Percentiles rank a stretch among this genome's conserved stretches.
These are phyloP conservation scores for Chironomus striatipennis DNA, from an alignment of 1,140 invertebrate species.

Conservation along the genomic window DNA sequence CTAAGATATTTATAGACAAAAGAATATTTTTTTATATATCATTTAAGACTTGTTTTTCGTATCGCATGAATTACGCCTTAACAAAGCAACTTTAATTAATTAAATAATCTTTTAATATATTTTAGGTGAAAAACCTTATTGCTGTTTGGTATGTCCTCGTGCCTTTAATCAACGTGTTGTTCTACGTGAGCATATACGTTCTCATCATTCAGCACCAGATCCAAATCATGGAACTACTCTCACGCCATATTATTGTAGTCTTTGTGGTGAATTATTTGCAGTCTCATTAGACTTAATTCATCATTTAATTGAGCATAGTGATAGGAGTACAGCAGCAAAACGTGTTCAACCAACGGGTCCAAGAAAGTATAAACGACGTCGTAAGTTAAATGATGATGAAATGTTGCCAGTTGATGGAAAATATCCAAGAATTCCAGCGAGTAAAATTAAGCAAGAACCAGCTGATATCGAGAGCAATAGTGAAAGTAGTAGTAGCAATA, in stretches of 20 bases:
- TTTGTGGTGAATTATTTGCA: constrained; percentile 57
- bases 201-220: constrained; percentile 71
- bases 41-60: no score
- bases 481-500: no score
- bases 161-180: constrained; percentile 79
- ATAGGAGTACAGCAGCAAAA: constrained; percentile 69
- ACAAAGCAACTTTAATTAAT: no score
- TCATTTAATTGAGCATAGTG: constrained; percentile 72
- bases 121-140: constrained; percentile 82
- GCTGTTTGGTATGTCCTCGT: constrained; percentile 85
- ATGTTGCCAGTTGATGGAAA: constrained; percentile 38
- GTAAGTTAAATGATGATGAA: constrained; percentile 60
- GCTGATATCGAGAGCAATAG: constrained; percentile 36
- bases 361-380: constrained; percentile 66
- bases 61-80: no score
- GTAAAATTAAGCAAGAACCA: constrained; percentile 36
- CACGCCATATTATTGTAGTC: constrained; percentile 60
- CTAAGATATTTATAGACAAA: no score
- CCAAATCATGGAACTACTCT: constrained; percentile 44
- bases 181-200: constrained; percentile 68
- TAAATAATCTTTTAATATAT: neutral
- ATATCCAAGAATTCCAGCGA: constrained; percentile 35
- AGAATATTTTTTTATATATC: no score
- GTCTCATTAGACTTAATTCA: constrained; percentile 65
- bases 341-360: constrained; percentile 65